These are phyloP conservation scores for Carassius carassius DNA, from an alignment of 2,113 vertebrate genomes.

Conservation along the genomic window DNA sequence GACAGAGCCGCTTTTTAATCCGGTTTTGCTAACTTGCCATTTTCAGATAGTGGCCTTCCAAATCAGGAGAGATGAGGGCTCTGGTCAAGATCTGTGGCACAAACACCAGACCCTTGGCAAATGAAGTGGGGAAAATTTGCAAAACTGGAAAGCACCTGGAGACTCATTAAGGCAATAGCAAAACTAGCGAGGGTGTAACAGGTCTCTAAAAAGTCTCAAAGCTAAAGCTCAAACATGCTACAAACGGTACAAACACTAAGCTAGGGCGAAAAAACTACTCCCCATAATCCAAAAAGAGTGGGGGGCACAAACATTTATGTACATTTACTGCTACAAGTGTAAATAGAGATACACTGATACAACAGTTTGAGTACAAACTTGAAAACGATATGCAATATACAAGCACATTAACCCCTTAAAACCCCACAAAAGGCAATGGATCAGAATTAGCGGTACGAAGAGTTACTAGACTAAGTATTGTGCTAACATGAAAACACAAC, in stretches of 20 bases:
- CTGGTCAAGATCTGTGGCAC: background rate
- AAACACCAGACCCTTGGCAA: background rate
- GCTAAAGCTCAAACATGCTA: slow-evolving; percentile 40
- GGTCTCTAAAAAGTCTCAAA: slow-evolving; percentile 38
- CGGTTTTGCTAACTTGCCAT: slow-evolving; percentile 1
- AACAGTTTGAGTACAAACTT: slow-evolving; percentile 49
- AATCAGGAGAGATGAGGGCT: background rate
- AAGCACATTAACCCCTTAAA: slow-evolving; percentile 54
- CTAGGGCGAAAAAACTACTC: slow-evolving; percentile 29
- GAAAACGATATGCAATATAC: slow-evolving; percentile 45
- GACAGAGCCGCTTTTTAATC: slow-evolving; percentile 29
- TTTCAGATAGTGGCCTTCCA: background rate
- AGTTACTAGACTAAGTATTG: slow-evolving; percentile 35
- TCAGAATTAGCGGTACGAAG: slow-evolving; percentile 34
- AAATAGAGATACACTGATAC: slow-evolving; percentile 52
- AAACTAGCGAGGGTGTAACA: slow-evolving; percentile 39
- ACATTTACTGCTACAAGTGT: slow-evolving; percentile 54
- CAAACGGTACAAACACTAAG: slow-evolving; percentile 39
- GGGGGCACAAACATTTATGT: slow-evolving; percentile 35
- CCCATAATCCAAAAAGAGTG: background rate
- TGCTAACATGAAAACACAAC: slow-evolving; percentile 45
- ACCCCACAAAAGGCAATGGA: slow-evolving; percentile 35
- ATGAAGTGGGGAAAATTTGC: background rate
- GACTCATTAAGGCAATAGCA: slow-evolving; percentile 50
- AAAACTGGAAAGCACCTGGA: slow-evolving; percentile 43